Evolutionary conservation across 2,888 invertebrate species (phyloP).

Genomic region (Tholera decimalis): DNA sequence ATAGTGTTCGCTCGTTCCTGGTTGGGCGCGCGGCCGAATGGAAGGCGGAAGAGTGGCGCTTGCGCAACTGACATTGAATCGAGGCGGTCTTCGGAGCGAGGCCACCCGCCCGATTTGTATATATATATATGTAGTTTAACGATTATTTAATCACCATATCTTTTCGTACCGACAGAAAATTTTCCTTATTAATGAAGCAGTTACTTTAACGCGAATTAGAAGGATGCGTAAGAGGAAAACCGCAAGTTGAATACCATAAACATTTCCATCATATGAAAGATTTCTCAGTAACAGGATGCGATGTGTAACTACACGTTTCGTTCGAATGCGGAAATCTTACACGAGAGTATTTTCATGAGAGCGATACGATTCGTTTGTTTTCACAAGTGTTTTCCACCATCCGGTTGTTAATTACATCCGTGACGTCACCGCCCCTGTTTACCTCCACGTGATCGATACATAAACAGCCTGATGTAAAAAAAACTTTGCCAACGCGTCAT

Average conservation of each 20-base stretch:
- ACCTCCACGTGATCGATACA: conserved; percentile 45
- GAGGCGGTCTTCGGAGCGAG: conserved; percentile 83
- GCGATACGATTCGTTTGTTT: conserved; percentile 71
- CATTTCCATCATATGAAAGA: conserved; percentile 68
- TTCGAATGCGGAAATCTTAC: conserved; percentile 71
- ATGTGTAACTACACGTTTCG: conserved; percentile 68
- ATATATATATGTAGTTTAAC: conserved; percentile 73
- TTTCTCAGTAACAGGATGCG: conserved; percentile 80
- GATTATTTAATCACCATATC: conserved; percentile 76
- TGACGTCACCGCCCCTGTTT: conserved; percentile 63
- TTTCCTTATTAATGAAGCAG: conserved; percentile 64
- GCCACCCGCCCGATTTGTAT: conserved; percentile 85
- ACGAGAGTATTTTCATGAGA: conserved; percentile 66
- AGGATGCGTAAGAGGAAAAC: conserved; percentile 76
- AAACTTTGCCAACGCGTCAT: conserved; percentile 42
- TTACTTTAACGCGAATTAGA: conserved; percentile 53
- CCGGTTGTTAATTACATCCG: conserved; percentile 61
- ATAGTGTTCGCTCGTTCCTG: conserved; percentile 80
- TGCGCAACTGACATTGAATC: conserved; percentile 91
- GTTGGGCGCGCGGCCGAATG: conserved; percentile 76
- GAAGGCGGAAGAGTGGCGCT: conserved; percentile 89
- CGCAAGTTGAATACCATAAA: conserved; percentile 61
- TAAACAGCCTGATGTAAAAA: conserved; percentile 51
- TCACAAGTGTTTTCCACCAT: conserved; percentile 72
- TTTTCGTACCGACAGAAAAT: conserved; percentile 50